Conservation (phyloP, 2,888 invertebrate species). For the Agrochola lychnidis region DNA sequence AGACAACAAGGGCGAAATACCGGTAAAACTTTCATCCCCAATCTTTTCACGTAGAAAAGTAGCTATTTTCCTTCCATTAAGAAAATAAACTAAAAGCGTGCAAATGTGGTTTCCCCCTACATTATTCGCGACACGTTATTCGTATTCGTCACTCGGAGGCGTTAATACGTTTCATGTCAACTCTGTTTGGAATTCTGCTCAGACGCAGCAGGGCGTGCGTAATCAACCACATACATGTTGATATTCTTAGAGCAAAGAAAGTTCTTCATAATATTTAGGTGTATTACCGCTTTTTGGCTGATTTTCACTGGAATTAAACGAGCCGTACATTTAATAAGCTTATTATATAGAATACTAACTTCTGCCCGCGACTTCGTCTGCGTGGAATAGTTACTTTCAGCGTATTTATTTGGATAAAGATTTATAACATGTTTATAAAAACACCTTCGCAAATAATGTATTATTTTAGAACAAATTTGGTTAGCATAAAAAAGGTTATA, state of each 20-base stretch:
- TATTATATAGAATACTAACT: not conserved
- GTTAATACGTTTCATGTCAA: slow-evolving; percentile 51
- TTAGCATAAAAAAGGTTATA: too few relatives aligned
- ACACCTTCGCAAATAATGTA: too few relatives aligned
- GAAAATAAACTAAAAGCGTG: slow-evolving; percentile 37
- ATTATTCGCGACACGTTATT: slow-evolving; percentile 50
- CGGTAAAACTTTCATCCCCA: not conserved
- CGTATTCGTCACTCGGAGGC: slow-evolving; percentile 34
- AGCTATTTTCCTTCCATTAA: slow-evolving; percentile 30
- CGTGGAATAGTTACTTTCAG: too few relatives aligned
- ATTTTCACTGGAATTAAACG: not conserved
- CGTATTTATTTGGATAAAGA: too few relatives aligned
- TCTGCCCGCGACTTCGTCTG: too few relatives aligned
- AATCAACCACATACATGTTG: slow-evolving; percentile 20
- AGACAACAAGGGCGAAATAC: too few relatives aligned
- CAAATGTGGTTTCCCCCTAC: slow-evolving; percentile 10
- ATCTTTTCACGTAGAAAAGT: slow-evolving; percentile 40
- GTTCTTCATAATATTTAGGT: not conserved
- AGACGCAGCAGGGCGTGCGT: slow-evolving; percentile 21
- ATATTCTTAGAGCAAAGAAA: slow-evolving; percentile 12
- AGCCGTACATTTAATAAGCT: not conserved
- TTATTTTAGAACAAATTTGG: too few relatives aligned
- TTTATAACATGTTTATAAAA: too few relatives aligned
- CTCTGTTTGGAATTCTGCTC: slow-evolving; percentile 34
- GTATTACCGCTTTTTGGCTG: not conserved